Conservation (phyloP, 2,888 invertebrate genomes). For the Drosophila merina region DNA sequence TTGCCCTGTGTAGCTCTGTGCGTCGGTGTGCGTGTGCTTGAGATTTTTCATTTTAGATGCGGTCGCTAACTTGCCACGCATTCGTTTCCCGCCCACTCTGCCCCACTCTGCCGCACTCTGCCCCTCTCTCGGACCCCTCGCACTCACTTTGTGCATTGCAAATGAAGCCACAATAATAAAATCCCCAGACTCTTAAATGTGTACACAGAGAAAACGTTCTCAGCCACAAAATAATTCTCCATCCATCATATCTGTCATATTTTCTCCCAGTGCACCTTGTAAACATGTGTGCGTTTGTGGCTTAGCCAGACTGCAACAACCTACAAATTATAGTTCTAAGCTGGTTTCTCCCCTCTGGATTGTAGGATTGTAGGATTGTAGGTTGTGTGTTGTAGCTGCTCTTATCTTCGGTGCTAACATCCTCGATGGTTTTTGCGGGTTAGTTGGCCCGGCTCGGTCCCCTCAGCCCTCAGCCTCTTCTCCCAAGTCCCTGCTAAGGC, state of each 20-base stretch:
- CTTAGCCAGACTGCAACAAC: constrained; percentile 35
- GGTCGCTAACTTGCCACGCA: constrained; percentile 50
- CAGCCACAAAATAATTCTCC: neutral
- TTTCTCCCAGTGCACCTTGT: constrained; percentile 7
- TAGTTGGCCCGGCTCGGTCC: constrained; percentile 29
- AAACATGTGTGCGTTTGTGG: constrained; percentile 31
- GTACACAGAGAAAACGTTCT: neutral
- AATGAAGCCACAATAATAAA: constrained; percentile 81
- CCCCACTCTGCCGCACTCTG: constrained; percentile 4
- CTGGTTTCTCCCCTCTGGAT: constrained; percentile 32
- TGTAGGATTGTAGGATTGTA: neutral
- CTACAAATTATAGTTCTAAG: constrained; percentile 74
- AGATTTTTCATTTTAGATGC: constrained; percentile 80
- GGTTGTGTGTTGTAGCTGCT: constrained; percentile 21
- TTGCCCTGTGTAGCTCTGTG: constrained; percentile 31
- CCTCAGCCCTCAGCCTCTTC: neutral
- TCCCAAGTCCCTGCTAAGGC: neutral
- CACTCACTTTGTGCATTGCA: constrained; percentile 63
- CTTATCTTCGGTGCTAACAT: constrained; percentile 49
- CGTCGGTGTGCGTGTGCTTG: constrained; percentile 23
- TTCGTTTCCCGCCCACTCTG: constrained; percentile 1
- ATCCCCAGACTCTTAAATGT: constrained; percentile 36
- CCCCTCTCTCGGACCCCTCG: constrained; percentile 1
- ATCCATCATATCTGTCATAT: neutral
- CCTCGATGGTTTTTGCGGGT: constrained; percentile 49